Percentiles rank a stretch among this genome's conserved stretches.
Conservation (phyloP, 2,888 invertebrate genomes). For the Mystacides longicornis region DNA sequence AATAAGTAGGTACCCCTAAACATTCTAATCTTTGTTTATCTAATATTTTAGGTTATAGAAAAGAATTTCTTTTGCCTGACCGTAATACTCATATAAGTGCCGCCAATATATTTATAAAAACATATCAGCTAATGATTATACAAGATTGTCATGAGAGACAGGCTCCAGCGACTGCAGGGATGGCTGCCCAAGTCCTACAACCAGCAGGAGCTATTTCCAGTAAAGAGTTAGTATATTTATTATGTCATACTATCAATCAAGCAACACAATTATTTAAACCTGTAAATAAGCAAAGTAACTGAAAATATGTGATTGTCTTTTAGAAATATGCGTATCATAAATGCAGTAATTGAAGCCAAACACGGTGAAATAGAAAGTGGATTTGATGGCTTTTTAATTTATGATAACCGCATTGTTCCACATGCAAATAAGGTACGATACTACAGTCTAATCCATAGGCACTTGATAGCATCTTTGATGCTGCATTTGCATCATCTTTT, state of each 20-base stretch:
- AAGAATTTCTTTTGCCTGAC: conserved; percentile 57
- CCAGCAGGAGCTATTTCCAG: conserved; percentile 34
- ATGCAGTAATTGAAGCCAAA: conserved; percentile 45
- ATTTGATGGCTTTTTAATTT: conserved; percentile 64
- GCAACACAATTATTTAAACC: too few relatives aligned
- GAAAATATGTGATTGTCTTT: conserved; percentile 26
- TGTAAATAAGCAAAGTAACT: too few relatives aligned
- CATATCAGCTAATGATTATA: conserved; percentile 55
- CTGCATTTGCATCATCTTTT: too few relatives aligned
- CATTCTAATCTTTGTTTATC: too few relatives aligned
- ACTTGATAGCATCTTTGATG: too few relatives aligned
- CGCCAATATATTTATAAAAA: conserved; percentile 54
- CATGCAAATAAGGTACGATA: conserved; percentile 51
- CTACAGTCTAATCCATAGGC: too few relatives aligned
- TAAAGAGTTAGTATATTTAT: conserved; percentile 31
- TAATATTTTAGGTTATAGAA: conserved; percentile 40
- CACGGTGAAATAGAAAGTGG: conserved; percentile 50
- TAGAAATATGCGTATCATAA: conserved; percentile 39
- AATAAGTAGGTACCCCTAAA: too few relatives aligned
- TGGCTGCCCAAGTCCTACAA: conserved; percentile 56
- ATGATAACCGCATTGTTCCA: conserved; percentile 54
- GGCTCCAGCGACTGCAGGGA: conserved; percentile 59
- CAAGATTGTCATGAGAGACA: conserved; percentile 52
- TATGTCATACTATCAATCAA: too few relatives aligned
- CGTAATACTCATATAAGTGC: conserved; percentile 61